phyloP scores from a whole-genome alignment of 2,888 invertebrate genomes.

The Thecocarcelia acutangulata region DNA sequence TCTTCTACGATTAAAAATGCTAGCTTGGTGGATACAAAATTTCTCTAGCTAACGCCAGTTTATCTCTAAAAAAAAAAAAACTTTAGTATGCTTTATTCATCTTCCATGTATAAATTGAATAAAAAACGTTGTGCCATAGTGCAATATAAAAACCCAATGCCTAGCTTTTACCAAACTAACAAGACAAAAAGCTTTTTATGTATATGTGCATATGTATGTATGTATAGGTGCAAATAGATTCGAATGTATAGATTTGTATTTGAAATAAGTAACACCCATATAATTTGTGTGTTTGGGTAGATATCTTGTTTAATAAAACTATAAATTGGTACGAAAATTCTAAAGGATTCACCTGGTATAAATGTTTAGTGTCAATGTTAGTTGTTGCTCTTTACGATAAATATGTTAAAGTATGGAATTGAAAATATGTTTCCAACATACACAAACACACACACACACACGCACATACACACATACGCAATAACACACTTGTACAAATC shows the following conservation, averaged over 20 bases:
- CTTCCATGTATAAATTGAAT: too few relatives aligned
- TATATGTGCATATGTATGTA: constrained; percentile 17
- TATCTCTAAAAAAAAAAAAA: too few relatives aligned
- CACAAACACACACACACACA: constrained; percentile 7
- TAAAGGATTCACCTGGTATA: constrained; percentile 50
- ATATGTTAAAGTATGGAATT: constrained; percentile 32
- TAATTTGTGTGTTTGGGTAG: not conserved
- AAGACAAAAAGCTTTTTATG: constrained; percentile 4
- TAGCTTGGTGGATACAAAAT: too few relatives aligned
- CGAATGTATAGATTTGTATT: constrained; percentile 53
- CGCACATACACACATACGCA: not conserved
- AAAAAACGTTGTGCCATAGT: constrained; percentile 1
- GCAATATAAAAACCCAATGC: not conserved
- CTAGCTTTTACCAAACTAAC: not conserved
- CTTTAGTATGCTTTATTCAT: too few relatives aligned
- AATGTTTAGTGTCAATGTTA: constrained; percentile 32
- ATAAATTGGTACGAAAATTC: constrained; percentile 54
- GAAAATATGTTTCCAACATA: constrained; percentile 45
- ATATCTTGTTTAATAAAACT: constrained; percentile 34
- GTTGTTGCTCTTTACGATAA: constrained; percentile 10
- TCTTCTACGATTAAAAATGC: too few relatives aligned
- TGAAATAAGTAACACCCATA: constrained; percentile 17
- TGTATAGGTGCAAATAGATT: constrained; percentile 55
- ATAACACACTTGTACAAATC: constrained; percentile 46
- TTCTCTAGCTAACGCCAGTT: too few relatives aligned